phyloP scores from a whole-genome alignment of 2,113 vertebrate genomes.

The Ailurus styani region DNA sequence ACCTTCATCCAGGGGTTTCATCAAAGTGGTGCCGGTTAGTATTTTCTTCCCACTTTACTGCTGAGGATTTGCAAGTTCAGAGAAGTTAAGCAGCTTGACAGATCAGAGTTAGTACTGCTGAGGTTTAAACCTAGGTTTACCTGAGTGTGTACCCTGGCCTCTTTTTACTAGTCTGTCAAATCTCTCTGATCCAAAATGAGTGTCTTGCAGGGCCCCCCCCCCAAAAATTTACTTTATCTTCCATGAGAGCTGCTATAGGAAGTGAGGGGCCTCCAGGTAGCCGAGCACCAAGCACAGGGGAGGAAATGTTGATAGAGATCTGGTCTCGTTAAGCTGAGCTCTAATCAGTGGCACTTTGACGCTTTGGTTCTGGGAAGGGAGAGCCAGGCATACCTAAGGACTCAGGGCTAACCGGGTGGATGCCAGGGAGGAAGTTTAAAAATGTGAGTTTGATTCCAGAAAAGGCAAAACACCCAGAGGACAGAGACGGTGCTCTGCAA shows the following conservation, averaged over 20 bases:
- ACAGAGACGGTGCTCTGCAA: background rate
- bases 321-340: constrained; percentile 54
- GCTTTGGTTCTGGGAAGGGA: background rate
- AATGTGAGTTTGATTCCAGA: background rate
- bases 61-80: background rate
- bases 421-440: background rate
- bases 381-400: background rate
- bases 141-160: background rate
- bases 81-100: background rate
- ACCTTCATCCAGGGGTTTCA: background rate
- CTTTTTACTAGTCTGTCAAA: background rate
- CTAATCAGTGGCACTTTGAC: constrained; percentile 13
- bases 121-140: background rate
- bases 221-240: background rate
- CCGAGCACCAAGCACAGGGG: background rate
- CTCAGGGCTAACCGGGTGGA: background rate
- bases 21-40: background rate
- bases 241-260: constrained; percentile 9
- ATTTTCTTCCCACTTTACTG: background rate
- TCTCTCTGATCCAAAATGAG: background rate
- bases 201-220: background rate
- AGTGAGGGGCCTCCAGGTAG: background rate
- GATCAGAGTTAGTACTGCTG: background rate
- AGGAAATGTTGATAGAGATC: background rate
- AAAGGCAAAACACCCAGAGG: background rate